Percentiles rank a stretch among this genome's conserved stretches.
Conservation (phyloP, 37 sponge, comb jelly and placozoan species). For the Beroe forskalii region DNA sequence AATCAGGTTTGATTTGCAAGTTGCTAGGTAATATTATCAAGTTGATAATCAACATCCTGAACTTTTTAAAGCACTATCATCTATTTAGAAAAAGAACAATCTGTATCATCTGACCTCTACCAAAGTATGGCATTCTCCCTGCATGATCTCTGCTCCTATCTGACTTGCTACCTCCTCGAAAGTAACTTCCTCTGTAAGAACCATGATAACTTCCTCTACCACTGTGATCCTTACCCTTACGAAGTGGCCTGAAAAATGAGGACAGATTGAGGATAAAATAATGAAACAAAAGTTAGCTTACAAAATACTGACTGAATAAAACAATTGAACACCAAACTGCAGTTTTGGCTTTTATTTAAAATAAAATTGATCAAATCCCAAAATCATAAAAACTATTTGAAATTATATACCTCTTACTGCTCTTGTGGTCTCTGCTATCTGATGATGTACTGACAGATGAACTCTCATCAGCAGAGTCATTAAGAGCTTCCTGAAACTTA, state of each 20-base stretch:
- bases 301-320: too few relatives aligned
- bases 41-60: too few relatives aligned
- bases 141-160: constrained; percentile 13
- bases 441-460: constrained; percentile 45
- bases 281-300: too few relatives aligned
- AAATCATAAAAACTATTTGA: too few relatives aligned
- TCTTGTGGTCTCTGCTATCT: background rate
- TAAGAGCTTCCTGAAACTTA: constrained; percentile 24
- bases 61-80: too few relatives aligned
- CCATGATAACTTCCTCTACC: background rate
- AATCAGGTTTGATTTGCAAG: too few relatives aligned
- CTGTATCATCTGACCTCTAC: background rate
- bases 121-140: background rate
- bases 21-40: too few relatives aligned
- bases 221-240: background rate
- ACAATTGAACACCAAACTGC: too few relatives aligned
- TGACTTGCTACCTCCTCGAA: constrained; percentile 15
- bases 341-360: too few relatives aligned
- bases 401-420: background rate
- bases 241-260: background rate
- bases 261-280: too few relatives aligned
- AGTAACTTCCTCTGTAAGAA: background rate
- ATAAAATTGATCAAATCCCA: too few relatives aligned
- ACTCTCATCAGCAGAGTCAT: constrained; percentile 15
- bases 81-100: too few relatives aligned